Evolutionary conservation across 2,113 vertebrate species (phyloP).

Genomic region (Leptobrachium leishanense): DNA sequence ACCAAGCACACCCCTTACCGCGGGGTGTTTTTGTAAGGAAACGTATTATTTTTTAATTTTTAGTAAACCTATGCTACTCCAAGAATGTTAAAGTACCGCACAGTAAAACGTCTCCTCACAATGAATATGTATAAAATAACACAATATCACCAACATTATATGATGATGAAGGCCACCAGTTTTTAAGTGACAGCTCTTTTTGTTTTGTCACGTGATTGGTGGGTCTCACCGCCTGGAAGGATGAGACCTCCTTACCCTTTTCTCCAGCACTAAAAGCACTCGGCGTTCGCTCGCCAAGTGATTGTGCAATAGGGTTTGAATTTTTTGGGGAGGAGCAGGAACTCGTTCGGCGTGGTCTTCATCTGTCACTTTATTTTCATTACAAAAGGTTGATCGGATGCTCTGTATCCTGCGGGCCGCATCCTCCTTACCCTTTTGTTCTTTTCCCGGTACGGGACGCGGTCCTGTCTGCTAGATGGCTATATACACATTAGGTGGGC

Average conservation of each 20-base stretch:
- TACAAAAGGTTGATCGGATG: constrained; percentile 14
- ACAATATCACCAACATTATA: constrained; percentile 5
- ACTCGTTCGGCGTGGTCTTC: neutral
- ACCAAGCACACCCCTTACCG: neutral
- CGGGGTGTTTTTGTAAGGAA: neutral
- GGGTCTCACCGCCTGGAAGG: neutral
- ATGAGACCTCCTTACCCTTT: neutral
- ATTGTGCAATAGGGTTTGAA: constrained; percentile 28
- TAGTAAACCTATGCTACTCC: neutral
- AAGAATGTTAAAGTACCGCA: neutral
- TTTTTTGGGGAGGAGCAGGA: too few relatives aligned
- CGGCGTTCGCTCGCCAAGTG: neutral
- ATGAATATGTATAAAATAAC: neutral
- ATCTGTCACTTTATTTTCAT: constrained; percentile 8
- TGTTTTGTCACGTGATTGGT: neutral
- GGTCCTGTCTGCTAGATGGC: constrained; percentile 35
- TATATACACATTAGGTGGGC: constrained; percentile 27
- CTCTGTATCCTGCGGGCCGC: constrained; percentile 16
- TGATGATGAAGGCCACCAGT: neutral
- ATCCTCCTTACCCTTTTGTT: neutral
- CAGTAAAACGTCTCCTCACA: neutral
- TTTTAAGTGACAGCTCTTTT: neutral
- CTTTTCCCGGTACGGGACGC: constrained; percentile 29
- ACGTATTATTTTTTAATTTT: neutral
- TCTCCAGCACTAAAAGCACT: neutral